Evolutionary conservation across 2,888 invertebrate genomes (phyloP), one percentile per base, ranked within the genome.

Genomic region (Agrotis puta): DNA sequence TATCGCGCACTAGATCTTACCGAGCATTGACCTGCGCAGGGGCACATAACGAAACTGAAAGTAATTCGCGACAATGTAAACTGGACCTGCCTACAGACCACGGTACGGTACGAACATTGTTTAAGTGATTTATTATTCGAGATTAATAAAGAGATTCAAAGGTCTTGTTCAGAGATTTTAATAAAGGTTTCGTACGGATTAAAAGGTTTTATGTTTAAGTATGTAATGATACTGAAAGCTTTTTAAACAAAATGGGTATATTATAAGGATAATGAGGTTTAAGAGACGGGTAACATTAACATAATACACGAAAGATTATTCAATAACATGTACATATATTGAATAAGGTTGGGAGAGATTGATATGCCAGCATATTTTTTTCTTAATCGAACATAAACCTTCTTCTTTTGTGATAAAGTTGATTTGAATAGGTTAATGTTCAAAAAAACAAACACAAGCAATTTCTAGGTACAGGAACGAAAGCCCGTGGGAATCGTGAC

Each of bases 11-110:
- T 89, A 90, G 88, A 91, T 90, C 89, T 82, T 81, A 71, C 76
- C 78, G 92, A 75, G 71, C 89, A 71, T 89, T 89, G 92, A 90
- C 88, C 88, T 79, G 85, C 84, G 83, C 83, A 76, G 73, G 84
- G 81, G 87, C 85, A 79, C 48, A 77, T 59, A 77, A 81, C 64
- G 92, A 91, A 91, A 92, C 79, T 82, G 91, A 92, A 91, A 92
- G 92, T 90, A 81, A 82, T 87, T 82, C 64, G 87, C 85, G 84
- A 89, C 90, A 90, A 87, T 89, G 85, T 80, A 65, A 20, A 68
- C 71, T 62, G 33, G 63, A 70, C 47, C 47, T 63, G 62, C 48
- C 33, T 45, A 61, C 48, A 68, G 24, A 62, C 18, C 39, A 48
- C 24, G n/a, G 59, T 33, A 48, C 24, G n/a, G 59, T 33, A 45